A percentile compares a stretch with the other conserved stretches of the same genome.
Evolutionary conservation across 2,113 vertebrate genomes (phyloP).

Genomic region (Tylochromis polylepis): DNA sequence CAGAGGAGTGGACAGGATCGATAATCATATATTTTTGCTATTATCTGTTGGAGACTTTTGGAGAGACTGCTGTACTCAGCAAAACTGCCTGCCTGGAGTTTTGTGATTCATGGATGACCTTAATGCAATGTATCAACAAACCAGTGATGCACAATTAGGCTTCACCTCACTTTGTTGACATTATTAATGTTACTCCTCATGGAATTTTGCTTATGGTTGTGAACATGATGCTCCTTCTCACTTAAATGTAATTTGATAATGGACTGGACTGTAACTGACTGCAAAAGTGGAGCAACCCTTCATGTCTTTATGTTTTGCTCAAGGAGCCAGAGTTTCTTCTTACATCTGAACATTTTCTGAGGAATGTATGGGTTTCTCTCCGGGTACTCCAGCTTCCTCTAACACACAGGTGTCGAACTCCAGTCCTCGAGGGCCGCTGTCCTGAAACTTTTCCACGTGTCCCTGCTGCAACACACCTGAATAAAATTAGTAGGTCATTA

Average conservation of each 20-base stretch:
- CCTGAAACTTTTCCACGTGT: too few relatives aligned
- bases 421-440: too few relatives aligned
- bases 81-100: neutral
- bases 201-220: neutral
- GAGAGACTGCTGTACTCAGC: neutral
- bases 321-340: neutral
- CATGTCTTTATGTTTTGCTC: neutral
- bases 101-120: neutral
- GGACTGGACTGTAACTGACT: neutral
- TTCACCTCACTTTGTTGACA: neutral
- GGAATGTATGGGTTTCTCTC: neutral
- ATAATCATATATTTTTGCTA: slow-evolving; percentile 43
- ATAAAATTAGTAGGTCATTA: too few relatives aligned
- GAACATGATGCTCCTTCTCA: neutral
- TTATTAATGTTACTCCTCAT: neutral
- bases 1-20: neutral
- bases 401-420: too few relatives aligned
- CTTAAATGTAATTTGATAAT: neutral
- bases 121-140: neutral
- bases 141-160: neutral
- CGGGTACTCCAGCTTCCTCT: neutral
- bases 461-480: too few relatives aligned
- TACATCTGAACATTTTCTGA: neutral
- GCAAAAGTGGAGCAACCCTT: neutral
- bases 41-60: neutral